These are phyloP conservation scores for Eurytemora carolleeae DNA, from an alignment of 1,140 invertebrate genomes.

Conservation along the genomic window DNA sequence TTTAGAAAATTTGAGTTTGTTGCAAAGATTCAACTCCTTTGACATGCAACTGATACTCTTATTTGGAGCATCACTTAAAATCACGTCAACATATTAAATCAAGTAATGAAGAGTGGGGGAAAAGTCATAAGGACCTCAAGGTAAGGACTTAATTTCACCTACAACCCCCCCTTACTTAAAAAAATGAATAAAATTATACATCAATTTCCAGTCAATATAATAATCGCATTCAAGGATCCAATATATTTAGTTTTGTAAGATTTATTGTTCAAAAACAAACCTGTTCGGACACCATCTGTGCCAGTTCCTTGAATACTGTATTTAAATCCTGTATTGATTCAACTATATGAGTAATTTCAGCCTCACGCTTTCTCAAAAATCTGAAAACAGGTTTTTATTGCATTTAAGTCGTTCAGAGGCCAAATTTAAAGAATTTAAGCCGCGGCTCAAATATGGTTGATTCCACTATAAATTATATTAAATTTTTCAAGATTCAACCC, in stretches of 20 bases:
- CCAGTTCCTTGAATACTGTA: slow-evolving; percentile 64
- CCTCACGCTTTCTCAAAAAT: slow-evolving; percentile 3
- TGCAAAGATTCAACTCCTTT: too few relatives aligned
- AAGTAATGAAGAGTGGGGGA: too few relatives aligned
- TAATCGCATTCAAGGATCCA: not conserved
- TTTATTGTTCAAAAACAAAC: slow-evolving; percentile 24
- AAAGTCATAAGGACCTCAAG: too few relatives aligned
- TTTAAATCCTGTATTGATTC: slow-evolving; percentile 62
- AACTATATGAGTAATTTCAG: not conserved
- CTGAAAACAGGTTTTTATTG: not conserved
- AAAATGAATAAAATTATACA: not conserved
- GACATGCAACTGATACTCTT: too few relatives aligned
- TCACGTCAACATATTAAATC: too few relatives aligned
- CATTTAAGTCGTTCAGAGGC: not conserved
- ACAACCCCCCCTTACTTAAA: not conserved
- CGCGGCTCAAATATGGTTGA: not conserved
- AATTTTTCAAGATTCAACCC: too few relatives aligned
- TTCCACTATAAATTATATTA: not conserved
- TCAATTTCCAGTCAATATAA: too few relatives aligned
- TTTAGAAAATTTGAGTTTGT: too few relatives aligned
- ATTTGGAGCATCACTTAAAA: too few relatives aligned
- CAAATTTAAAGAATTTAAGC: not conserved
- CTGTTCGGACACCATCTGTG: slow-evolving; percentile 40
- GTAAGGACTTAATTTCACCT: too few relatives aligned
- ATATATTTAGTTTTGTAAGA: not conserved